Conservation (phyloP, 2,888 invertebrate genomes). For the Pocota personata region DNA sequence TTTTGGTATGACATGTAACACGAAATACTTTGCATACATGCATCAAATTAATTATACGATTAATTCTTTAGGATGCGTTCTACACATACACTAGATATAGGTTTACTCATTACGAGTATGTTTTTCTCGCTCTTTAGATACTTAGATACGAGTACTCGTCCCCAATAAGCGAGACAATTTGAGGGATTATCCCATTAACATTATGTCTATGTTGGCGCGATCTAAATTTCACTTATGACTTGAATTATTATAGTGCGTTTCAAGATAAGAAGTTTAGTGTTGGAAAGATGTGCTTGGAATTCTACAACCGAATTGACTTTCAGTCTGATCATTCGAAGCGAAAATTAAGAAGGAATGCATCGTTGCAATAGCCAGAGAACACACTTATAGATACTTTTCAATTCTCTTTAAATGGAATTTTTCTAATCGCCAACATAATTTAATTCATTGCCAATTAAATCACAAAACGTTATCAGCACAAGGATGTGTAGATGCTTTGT, state of each 20-base stretch:
- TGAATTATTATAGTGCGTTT: not conserved
- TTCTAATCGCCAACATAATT: no score
- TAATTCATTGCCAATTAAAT: no score
- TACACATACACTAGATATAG: constrained; percentile 16
- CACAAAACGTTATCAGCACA: no score
- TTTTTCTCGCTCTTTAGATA: constrained; percentile 15
- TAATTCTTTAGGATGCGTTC: constrained; percentile 79
- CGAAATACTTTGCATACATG: constrained; percentile 80
- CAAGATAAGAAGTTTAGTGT: not conserved
- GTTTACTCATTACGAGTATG: constrained; percentile 9
- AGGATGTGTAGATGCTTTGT: no score
- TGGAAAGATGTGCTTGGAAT: not conserved
- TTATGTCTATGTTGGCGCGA: constrained; percentile 2
- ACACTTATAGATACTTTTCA: no score
- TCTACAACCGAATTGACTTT: not conserved
- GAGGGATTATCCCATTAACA: constrained; percentile 56
- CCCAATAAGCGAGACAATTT: constrained; percentile 59
- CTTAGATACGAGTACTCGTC: constrained; percentile 41
- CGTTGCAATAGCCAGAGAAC: no score
- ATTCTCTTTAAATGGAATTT: no score
- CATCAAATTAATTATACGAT: constrained; percentile 83
- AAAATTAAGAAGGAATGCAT: not conserved
- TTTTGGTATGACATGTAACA: constrained; percentile 76
- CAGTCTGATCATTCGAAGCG: not conserved
- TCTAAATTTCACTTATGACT: not conserved